Evolutionary conservation across 2,888 invertebrate species (phyloP).

Genomic region (Drosophila fulvimacula): DNA sequence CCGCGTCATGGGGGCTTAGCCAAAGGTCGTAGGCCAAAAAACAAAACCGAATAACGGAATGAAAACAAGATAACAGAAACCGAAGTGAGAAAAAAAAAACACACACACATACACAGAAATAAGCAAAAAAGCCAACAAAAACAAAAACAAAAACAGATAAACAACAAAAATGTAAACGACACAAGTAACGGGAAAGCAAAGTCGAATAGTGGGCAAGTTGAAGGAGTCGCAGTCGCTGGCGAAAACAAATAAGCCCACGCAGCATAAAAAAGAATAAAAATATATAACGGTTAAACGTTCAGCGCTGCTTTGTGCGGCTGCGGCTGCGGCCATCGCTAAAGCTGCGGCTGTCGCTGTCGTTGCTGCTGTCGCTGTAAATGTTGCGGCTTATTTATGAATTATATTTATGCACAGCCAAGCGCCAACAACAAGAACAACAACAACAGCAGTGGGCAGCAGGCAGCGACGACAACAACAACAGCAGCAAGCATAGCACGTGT

Average conservation of each 20-base stretch:
- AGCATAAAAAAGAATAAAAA: constrained; percentile 25
- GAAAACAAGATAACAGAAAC: constrained; percentile 27
- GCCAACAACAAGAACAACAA: constrained; percentile 14
- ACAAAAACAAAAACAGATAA: constrained; percentile 36
- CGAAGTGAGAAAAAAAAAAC: background rate
- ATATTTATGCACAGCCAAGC: constrained; percentile 31
- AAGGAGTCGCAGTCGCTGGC: constrained; percentile 3
- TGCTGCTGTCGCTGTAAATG: constrained; percentile 25
- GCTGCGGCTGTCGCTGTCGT: constrained; percentile 15
- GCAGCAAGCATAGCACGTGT: constrained; percentile 26
- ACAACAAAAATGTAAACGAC: constrained; percentile 42
- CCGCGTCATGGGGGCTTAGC: constrained; percentile 48
- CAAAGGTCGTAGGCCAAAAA: constrained; percentile 56
- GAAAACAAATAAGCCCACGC: constrained; percentile 28
- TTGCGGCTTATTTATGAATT: constrained; percentile 51
- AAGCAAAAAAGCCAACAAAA: constrained; percentile 9
- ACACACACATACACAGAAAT: background rate
- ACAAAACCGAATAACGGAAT: constrained; percentile 35
- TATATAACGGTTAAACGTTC: constrained; percentile 27
- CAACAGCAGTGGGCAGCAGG: background rate
- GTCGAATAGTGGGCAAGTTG: constrained; percentile 15
- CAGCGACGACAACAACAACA: background rate
- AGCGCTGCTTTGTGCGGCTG: constrained; percentile 13
- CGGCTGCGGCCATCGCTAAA: constrained; percentile 7
- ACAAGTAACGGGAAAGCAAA: constrained; percentile 16